phyloP scores from a whole-genome alignment of 2,888 invertebrate species.

The Julus scandinavius region DNA sequence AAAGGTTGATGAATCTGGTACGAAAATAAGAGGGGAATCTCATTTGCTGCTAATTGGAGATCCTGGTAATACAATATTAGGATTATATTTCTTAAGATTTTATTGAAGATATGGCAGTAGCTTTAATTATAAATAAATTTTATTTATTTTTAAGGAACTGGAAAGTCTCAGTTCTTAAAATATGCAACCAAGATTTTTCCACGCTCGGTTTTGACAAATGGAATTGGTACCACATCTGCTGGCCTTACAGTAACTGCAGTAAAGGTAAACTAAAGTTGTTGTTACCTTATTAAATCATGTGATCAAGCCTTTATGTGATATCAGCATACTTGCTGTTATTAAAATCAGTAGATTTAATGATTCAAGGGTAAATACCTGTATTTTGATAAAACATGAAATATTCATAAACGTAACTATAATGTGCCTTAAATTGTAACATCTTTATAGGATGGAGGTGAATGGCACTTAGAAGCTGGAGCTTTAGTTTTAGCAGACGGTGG shows the following conservation, averaged over 20 bases:
- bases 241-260: conserved; percentile 89
- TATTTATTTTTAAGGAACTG: conserved; percentile 75
- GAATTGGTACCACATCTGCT: conserved; percentile 85
- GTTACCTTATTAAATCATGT: background rate
- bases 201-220: conserved; percentile 85
- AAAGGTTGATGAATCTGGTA: conserved; percentile 68
- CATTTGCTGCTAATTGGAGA: conserved; percentile 89
- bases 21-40: conserved; percentile 78
- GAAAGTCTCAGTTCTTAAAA: conserved; percentile 85
- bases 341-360: too few relatives aligned
- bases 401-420: too few relatives aligned
- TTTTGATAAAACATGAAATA: too few relatives aligned
- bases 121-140: conserved; percentile 2
- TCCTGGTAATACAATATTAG: conserved; percentile 65
- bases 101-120: background rate
- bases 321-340: too few relatives aligned
- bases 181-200: conserved; percentile 76
- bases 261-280: conserved; percentile 71
- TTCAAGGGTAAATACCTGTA: too few relatives aligned
- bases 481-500: conserved; percentile 89
- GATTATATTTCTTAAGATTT: background rate
- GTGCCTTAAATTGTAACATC: background rate
- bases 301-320: too few relatives aligned
- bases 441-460: conserved; percentile 83
- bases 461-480: conserved; percentile 92